Evolutionary conservation across 2,888 invertebrate species (phyloP).

Genomic region (Salticus scenicus): DNA sequence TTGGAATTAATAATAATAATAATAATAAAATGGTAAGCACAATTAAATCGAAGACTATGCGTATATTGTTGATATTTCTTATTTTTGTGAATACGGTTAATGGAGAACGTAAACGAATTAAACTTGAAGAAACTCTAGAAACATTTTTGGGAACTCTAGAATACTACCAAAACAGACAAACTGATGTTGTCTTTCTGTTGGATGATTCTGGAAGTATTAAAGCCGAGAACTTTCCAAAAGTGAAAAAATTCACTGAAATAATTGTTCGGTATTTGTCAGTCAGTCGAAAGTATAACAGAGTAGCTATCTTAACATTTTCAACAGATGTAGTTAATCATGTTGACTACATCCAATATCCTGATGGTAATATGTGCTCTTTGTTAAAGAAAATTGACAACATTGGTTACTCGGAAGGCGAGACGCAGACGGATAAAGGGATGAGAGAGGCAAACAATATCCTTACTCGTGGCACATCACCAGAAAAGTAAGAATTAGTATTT

Average conservation of each 20-base stretch:
- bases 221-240: constrained; percentile 21
- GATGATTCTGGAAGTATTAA: constrained; percentile 67
- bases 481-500: too few relatives aligned
- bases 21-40: too few relatives aligned
- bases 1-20: too few relatives aligned
- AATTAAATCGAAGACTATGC: too few relatives aligned
- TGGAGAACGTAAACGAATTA: too few relatives aligned
- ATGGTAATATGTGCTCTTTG: constrained; percentile 62
- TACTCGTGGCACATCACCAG: too few relatives aligned
- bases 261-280: constrained; percentile 38
- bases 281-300: constrained; percentile 25
- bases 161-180: constrained; percentile 21
- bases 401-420: constrained; percentile 21
- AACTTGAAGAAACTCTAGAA: background rate
- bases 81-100: too few relatives aligned
- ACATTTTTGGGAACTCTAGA: constrained; percentile 43
- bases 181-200: constrained; percentile 54
- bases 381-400: constrained; percentile 18
- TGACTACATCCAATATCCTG: constrained; percentile 29
- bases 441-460: constrained; percentile 26
- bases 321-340: background rate
- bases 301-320: constrained; percentile 48
- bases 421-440: constrained; percentile 37
- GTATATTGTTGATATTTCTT: too few relatives aligned
- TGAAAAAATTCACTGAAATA: constrained; percentile 48